Percentiles rank a stretch among this genome's conserved stretches.
Conservation (phyloP, 2,113 vertebrate species). For the Peromyscus maniculatus region DNA sequence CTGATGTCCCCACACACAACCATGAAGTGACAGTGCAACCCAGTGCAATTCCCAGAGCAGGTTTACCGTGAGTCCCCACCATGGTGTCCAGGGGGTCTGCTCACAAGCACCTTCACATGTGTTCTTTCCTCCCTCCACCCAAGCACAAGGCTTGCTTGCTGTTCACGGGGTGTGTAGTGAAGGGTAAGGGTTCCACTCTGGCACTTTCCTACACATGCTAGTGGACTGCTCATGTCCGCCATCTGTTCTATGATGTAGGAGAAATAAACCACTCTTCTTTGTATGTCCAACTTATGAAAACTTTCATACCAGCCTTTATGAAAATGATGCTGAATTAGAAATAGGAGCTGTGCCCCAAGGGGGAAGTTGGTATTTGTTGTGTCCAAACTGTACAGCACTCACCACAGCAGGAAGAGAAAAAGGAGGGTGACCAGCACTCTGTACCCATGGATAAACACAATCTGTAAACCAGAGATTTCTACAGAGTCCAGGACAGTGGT, state of each 20-base stretch:
- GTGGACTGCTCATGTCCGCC: too few species aligned
- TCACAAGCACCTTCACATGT: fast-evolving
- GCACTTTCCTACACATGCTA: neutral
- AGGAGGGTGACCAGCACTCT: fast-evolving
- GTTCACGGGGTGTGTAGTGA: too few species aligned
- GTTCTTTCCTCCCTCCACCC: neutral
- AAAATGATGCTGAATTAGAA: fast-evolving
- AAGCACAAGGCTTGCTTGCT: neutral
- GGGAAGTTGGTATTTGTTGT: fast-evolving
- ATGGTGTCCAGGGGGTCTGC: too few species aligned
- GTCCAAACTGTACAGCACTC: fast-evolving
- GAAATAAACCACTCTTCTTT: neutral
- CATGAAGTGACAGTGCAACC: neutral
- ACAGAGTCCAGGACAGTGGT: fast-evolving
- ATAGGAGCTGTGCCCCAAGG: fast-evolving
- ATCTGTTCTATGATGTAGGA: neutral
- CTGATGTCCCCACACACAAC: neutral
- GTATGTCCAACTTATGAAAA: neutral
- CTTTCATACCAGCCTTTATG: neutral
- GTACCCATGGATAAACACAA: too few species aligned
- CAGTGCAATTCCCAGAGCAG: fast-evolving
- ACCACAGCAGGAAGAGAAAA: fast-evolving
- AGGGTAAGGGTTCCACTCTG: neutral
- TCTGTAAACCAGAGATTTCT: neutral
- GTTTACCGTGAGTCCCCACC: neutral